These are phyloP conservation scores for Drosophila acutilabella DNA, from an alignment of 2,888 invertebrate genomes.

Conservation along the genomic window DNA sequence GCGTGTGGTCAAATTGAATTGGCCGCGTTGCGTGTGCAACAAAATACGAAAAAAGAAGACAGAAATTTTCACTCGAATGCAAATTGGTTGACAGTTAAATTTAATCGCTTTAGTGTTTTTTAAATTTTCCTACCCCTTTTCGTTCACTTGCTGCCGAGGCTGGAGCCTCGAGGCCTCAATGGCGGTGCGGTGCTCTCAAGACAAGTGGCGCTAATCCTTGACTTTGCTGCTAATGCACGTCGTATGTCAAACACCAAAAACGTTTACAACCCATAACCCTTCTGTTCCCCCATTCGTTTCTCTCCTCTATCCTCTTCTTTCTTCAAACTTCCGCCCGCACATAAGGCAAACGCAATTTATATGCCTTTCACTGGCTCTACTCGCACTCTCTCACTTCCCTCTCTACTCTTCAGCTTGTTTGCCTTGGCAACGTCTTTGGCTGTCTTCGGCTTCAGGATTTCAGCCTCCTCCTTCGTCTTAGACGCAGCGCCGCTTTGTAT, in stretches of 20 bases:
- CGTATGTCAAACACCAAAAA: conserved; percentile 80
- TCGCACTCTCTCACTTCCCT: not conserved
- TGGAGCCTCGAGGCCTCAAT: conserved; percentile 40
- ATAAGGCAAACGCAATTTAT: conserved; percentile 71
- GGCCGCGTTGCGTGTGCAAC: conserved; percentile 50
- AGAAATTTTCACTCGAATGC: conserved; percentile 36
- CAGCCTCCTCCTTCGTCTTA: conserved; percentile 9
- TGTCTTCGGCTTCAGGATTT: conserved; percentile 33
- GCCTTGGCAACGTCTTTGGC: conserved; percentile 59
- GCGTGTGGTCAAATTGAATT: conserved; percentile 70
- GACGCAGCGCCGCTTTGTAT: conserved; percentile 61
- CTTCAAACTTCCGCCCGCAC: conserved; percentile 8
- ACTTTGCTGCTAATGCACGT: conserved; percentile 80
- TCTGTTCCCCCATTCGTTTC: not conserved
- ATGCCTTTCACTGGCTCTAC: conserved; percentile 61
- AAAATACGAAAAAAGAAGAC: not conserved
- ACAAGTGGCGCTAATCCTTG: conserved; percentile 80
- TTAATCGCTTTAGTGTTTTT: conserved; percentile 59
- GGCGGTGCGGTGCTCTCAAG: conserved; percentile 58
- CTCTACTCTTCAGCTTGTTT: conserved; percentile 45
- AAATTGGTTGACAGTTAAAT: conserved; percentile 72
- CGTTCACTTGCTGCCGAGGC: not conserved
- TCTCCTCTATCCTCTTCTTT: not conserved
- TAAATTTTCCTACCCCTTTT: not conserved
- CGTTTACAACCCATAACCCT: conserved; percentile 55